Base-by-base conservation (phyloP, 2,888 invertebrate genomes). In the Trissonchulus sp. region DNA sequence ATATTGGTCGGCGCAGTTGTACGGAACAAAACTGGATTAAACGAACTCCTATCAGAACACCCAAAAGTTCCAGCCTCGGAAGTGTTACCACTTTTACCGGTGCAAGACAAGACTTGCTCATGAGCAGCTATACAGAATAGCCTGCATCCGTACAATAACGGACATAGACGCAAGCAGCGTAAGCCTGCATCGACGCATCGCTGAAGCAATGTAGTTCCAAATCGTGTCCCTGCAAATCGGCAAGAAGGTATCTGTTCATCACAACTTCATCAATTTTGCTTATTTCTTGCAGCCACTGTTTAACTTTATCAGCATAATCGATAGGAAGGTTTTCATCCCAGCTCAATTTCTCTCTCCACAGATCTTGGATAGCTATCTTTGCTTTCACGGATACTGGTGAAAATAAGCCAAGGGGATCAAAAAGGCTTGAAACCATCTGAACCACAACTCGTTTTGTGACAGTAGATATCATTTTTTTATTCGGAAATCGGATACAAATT, bases 351-450 rank as follows among this genome's bases (percentile, higher is more conserved):
- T 65, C 36, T 28, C 74, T 74, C 80, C 81, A 82, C 1, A 81
- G 37, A 23, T 76, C 37, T 77, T 81, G 81, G 37, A 82, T 68
- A 3, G 81, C 33, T 1, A 79, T 77, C 69, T 80, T 82, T 0
- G 76, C 74, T 8, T 68, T 30, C 63, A 78, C 76, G 8, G 35
- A 76, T 33, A 77, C 76, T 31, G 76, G 77, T 0, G 60, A 72
- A 30, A 78, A 18, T 3, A 79, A 72, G 1, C 79, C 80, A 28
- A 79, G 35, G 28, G 79, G 78, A 68, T 81, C 77, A 65, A 76
- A 79, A 1, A 76, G 33, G 28, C 75, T 77, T 23, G 78, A 69
- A 38, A 80, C 73, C 28, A 73, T 23, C 30, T 77, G 75, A 15
- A 80, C 72, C 28, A 78, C 69, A 8, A 63, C 63, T 1, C 77